Evolutionary conservation across 2,113 vertebrate genomes (phyloP), one percentile per base, ranked within the genome.

Genomic region (Macaca nemestrina): DNA sequence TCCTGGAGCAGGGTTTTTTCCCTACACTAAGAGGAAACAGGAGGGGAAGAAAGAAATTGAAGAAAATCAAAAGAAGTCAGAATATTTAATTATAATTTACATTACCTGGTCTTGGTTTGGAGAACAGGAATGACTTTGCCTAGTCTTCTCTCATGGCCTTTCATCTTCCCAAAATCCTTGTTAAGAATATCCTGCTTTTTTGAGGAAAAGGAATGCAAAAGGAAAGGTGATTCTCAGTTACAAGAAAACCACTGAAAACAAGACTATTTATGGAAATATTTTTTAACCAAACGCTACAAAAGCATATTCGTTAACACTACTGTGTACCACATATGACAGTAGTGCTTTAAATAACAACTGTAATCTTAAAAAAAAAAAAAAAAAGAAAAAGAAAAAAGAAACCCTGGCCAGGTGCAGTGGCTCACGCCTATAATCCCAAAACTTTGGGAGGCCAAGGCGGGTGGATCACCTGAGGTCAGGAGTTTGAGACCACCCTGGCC

Each of bases 91-190:
- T 52, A 84, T 32, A 78, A 10, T 35, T 93, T 86, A 84, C 70
- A 55, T 96, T 98, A 98, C 98, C 98, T 98, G 88, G 94, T 97
- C 94, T 98, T 94, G 72, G 96, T 27, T 90, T 96, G 97, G 12
- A 85, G 96, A 79, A 97, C 91, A 83, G 97, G 93, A 97, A 91
- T 92, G 82, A 97, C 84, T 98, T 96, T 91, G 79, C 85, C 97
- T 92, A 94, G 95, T 94, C 98, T 98, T 96, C 95, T 98, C 43
- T 97, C 95, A 45, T n/a, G 72, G 82, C 35, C 40, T 97, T 92
- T 90, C 38, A 98, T 97, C 43, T 98, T 97, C 73, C 98, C 98
- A 93, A 76, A 95, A 88, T 75, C 85, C 92, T 97, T 97, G 91
- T 94, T 92, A 78, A 35, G 32, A 95, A 93, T 20, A 97, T 85